A percentile compares a stretch with the other conserved stretches of the same genome.
These are phyloP conservation scores for Conistra vaccinii DNA, from an alignment of 2,888 invertebrate genomes.

Conservation along the genomic window DNA sequence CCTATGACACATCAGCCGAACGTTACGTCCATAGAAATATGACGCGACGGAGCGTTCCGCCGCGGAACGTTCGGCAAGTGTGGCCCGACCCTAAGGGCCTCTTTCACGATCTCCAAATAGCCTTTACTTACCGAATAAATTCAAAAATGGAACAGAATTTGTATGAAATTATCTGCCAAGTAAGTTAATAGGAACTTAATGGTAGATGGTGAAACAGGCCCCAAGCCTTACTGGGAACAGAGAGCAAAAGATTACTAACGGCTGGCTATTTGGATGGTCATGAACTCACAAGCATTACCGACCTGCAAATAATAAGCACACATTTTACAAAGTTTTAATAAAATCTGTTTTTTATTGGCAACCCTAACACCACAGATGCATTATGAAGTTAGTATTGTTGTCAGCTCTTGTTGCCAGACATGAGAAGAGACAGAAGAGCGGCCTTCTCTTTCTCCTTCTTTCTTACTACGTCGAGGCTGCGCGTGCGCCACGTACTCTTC, in stretches of 20 bases:
- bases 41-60: too few species aligned
- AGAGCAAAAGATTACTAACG: background rate
- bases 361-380: slow-evolving; percentile 33
- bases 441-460: slow-evolving; percentile 99
- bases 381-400: slow-evolving; percentile 47
- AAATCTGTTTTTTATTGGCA: slow-evolving; percentile 27
- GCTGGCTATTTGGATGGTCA: background rate
- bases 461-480: slow-evolving; percentile 97
- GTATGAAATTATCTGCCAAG: too few species aligned
- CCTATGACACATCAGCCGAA: too few species aligned
- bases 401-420: slow-evolving; percentile 90
- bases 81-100: too few species aligned
- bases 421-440: slow-evolving; percentile 93
- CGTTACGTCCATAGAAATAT: too few species aligned
- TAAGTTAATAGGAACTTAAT: too few species aligned
- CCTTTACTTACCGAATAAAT: too few species aligned
- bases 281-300: slow-evolving; percentile 3
- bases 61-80: too few species aligned
- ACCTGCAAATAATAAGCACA: slow-evolving; percentile 11
- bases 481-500: slow-evolving; percentile 98
- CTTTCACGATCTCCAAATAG: too few species aligned
- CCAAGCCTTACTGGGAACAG: background rate
- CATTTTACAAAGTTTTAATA: background rate
- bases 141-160: too few species aligned
- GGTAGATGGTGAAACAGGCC: too few species aligned